phyloP scores from a whole-genome alignment of 2,797 vertebrate species.

The Girardinus metallicus region DNA sequence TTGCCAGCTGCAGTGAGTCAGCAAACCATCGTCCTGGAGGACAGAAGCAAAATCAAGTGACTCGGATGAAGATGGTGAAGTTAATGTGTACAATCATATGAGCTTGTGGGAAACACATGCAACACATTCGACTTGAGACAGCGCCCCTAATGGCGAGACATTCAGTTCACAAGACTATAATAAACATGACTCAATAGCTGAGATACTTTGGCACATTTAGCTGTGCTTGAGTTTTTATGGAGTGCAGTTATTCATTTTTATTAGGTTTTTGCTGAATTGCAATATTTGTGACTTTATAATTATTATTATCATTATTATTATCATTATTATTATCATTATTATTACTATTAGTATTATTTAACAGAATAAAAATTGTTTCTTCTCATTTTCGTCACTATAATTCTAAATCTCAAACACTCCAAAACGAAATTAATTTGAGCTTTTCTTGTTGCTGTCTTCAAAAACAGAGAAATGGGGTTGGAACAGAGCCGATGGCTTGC shows the following conservation, averaged over 20 bases:
- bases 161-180: background rate
- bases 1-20: slow-evolving; percentile 69
- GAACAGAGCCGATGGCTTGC: background rate
- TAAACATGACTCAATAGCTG: background rate
- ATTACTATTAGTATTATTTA: background rate
- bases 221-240: background rate
- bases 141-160: background rate
- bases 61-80: slow-evolving; percentile 48
- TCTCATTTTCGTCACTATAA: no score
- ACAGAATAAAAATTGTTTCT: no score
- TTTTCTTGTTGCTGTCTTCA: background rate
- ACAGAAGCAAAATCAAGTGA: slow-evolving; percentile 38
- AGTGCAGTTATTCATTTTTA: background rate
- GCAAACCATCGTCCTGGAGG: slow-evolving; percentile 50
- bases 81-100: slow-evolving; percentile 50
- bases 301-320: background rate
- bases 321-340: background rate
- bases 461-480: background rate
- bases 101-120: slow-evolving; percentile 24
- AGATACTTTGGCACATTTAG: background rate
- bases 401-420: no score
- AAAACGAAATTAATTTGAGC: background rate
- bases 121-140: slow-evolving; percentile 11
- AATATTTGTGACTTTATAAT: background rate
- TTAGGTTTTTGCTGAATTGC: background rate